These are phyloP conservation scores for Leptinotarsa haldemani DNA, from an alignment of 2,888 invertebrate species.

Conservation along the genomic window DNA sequence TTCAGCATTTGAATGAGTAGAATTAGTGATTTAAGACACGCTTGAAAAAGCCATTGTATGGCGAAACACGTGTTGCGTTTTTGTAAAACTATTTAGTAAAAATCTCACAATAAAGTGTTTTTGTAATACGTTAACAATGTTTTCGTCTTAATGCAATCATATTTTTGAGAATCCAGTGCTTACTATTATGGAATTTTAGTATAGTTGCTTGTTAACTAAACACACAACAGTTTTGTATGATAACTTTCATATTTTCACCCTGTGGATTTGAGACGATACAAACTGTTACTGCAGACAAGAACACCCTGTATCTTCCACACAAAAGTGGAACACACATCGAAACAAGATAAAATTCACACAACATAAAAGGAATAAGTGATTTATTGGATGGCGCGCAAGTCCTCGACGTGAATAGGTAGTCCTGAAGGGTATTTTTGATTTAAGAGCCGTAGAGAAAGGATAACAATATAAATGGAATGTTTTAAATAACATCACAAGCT, in stretches of 20 bases:
- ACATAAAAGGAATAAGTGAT: slow-evolving; percentile 40
- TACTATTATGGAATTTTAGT: too few relatives aligned
- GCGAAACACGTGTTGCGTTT: too few relatives aligned
- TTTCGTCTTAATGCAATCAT: too few relatives aligned
- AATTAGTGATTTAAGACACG: too few relatives aligned
- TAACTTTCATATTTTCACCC: background rate
- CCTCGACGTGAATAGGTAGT: slow-evolving; percentile 42
- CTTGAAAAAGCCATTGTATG: too few relatives aligned
- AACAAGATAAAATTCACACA: slow-evolving; percentile 40
- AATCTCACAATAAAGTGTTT: too few relatives aligned
- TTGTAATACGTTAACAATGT: too few relatives aligned
- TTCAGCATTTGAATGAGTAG: too few relatives aligned
- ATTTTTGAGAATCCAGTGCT: too few relatives aligned
- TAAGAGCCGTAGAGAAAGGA: slow-evolving; percentile 51
- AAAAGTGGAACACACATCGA: slow-evolving; percentile 33
- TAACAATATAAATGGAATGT: slow-evolving; percentile 56
- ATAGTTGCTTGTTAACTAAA: too few relatives aligned
- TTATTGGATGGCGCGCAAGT: slow-evolving; percentile 40
- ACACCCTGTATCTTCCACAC: slow-evolving; percentile 31
- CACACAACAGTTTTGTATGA: too few relatives aligned
- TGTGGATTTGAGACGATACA: background rate
- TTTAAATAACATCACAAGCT: slow-evolving; percentile 64
- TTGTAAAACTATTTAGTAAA: too few relatives aligned
- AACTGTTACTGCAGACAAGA: slow-evolving; percentile 21
- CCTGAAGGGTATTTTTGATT: slow-evolving; percentile 49